Conservation (phyloP, 1,140 invertebrate species). For the Globodera ellingtonae region DNA sequence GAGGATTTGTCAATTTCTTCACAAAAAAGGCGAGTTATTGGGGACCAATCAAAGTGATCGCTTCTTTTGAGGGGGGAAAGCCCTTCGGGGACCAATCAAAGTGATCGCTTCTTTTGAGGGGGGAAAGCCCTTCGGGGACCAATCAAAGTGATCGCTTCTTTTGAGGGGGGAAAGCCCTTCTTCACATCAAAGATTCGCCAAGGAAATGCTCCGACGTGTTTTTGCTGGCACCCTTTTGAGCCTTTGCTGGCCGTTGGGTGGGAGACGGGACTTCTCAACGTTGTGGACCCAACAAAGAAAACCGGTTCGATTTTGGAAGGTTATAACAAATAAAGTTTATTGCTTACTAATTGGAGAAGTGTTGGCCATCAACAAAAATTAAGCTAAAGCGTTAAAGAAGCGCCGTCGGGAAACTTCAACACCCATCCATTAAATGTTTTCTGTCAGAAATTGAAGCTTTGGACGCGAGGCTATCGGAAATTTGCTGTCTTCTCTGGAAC, state of each 20-base stretch:
- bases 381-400: too few species aligned
- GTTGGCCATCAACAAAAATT: too few species aligned
- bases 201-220: constrained; percentile 72
- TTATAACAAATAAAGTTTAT: too few species aligned
- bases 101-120: constrained; percentile 65
- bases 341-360: too few species aligned
- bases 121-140: constrained; percentile 74
- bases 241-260: constrained; percentile 81
- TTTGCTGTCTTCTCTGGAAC: constrained; percentile 39
- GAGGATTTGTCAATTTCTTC: constrained; percentile 83
- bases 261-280: constrained; percentile 83
- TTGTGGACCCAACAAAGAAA: constrained; percentile 75
- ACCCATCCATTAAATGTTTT: constrained; percentile 60
- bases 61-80: constrained; percentile 72
- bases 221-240: constrained; percentile 86
- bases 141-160: too few species aligned
- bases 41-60: not conserved
- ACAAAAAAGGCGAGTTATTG: constrained; percentile 76
- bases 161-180: constrained; percentile 75
- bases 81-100: constrained; percentile 68
- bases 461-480: constrained; percentile 18
- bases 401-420: too few species aligned
- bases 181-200: constrained; percentile 74
- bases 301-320: constrained; percentile 69
- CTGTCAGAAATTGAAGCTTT: constrained; percentile 38